Percentiles rank a stretch among this genome's conserved stretches.
Conservation (phyloP, 2,888 invertebrate genomes). For the Xylota sylvarum region DNA sequence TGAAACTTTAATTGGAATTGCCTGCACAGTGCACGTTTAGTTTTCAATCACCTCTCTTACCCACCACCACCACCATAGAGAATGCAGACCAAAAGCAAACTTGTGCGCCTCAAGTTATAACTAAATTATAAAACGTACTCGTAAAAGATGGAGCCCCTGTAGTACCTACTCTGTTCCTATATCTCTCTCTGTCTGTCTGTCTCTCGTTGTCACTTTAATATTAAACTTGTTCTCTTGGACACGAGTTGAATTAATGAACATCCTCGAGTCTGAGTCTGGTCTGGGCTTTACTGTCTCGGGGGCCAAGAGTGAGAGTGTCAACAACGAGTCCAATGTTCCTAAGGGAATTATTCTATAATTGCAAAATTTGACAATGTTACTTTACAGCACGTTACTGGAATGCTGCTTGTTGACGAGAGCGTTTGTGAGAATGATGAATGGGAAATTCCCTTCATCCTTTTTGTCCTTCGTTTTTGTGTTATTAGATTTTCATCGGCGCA, state of each 20-base stretch:
- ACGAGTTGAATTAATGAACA: constrained; percentile 64
- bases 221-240: constrained; percentile 46
- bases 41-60: constrained; percentile 51
- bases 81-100: constrained; percentile 10
- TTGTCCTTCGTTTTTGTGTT: constrained; percentile 22
- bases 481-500: constrained; percentile 42
- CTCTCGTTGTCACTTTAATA: constrained; percentile 40
- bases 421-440: constrained; percentile 35
- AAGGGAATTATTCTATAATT: constrained; percentile 66
- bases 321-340: constrained; percentile 42
- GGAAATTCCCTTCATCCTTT: constrained; percentile 18
- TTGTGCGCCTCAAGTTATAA: constrained; percentile 50
- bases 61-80: not conserved
- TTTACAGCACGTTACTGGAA: constrained; percentile 28
- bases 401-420: constrained; percentile 35
- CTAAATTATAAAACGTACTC: constrained; percentile 54
- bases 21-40: constrained; percentile 52
- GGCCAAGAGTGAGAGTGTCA: constrained; percentile 15
- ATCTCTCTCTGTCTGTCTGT: not conserved
- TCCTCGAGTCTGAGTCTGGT: not conserved
- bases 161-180: not conserved
- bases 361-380: constrained; percentile 64
- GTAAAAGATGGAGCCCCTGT: constrained; percentile 32
- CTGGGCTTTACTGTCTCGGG: not conserved
- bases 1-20: constrained; percentile 70